Evolutionary conservation across 2,888 invertebrate species (phyloP).

Genomic region (Cataglyphis altisquamis): DNA sequence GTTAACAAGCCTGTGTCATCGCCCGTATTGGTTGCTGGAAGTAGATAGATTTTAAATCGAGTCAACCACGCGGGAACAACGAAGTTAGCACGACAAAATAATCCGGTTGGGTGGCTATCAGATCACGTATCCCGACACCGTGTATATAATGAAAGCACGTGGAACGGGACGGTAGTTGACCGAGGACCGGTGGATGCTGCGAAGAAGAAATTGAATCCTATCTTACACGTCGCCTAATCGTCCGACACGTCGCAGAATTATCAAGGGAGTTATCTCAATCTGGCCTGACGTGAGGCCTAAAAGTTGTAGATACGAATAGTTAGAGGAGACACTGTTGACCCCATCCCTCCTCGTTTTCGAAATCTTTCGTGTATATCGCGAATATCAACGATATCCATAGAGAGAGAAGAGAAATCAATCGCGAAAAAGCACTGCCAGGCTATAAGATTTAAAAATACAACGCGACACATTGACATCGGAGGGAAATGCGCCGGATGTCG

Average conservation of each 20-base stretch:
- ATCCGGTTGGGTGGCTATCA: slow-evolving; percentile 64
- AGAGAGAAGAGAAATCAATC: neutral
- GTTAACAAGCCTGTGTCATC: slow-evolving; percentile 62
- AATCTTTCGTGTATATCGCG: neutral
- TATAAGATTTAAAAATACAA: slow-evolving; percentile 36
- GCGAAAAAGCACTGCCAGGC: slow-evolving; percentile 14
- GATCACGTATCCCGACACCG: slow-evolving; percentile 47
- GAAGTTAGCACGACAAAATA: slow-evolving; percentile 68
- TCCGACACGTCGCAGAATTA: slow-evolving; percentile 4
- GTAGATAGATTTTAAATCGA: slow-evolving; percentile 76
- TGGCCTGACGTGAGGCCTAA: neutral
- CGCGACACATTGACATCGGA: slow-evolving; percentile 6
- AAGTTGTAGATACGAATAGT: slow-evolving; percentile 61
- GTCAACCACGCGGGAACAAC: slow-evolving; percentile 61
- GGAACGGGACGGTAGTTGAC: slow-evolving; percentile 60
- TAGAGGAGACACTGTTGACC: slow-evolving; percentile 25
- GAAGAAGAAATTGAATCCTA: slow-evolving; percentile 39
- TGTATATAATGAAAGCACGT: slow-evolving; percentile 66
- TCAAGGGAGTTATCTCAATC: slow-evolving; percentile 15
- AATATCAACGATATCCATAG: slow-evolving; percentile 9
- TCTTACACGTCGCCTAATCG: slow-evolving; percentile 33
- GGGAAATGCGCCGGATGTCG: slow-evolving; percentile 42
- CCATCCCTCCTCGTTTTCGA: neutral
- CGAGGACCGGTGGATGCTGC: neutral
- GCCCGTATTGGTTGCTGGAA: slow-evolving; percentile 61